phyloP scores from a whole-genome alignment of 2,113 vertebrate species.

The Oreotrochilus melanogaster region DNA sequence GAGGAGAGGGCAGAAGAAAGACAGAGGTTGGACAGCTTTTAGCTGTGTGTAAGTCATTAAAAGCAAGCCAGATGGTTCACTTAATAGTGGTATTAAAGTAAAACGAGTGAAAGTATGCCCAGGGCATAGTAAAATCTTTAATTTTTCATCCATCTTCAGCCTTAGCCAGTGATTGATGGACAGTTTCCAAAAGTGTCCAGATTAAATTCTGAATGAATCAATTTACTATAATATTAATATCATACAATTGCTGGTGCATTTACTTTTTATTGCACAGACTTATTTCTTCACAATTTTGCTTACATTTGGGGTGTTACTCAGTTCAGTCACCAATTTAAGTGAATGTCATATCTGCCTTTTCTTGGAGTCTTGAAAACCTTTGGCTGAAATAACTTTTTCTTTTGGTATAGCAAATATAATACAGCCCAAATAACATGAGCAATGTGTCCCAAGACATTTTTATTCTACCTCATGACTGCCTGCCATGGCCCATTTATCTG shows the following conservation, averaged over 20 bases:
- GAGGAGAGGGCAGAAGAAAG: not conserved
- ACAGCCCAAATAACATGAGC: not conserved
- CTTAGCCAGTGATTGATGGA: slow-evolving; percentile 69
- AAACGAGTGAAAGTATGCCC: slow-evolving; percentile 72
- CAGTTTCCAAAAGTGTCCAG: slow-evolving; percentile 59
- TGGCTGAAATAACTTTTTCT: not conserved
- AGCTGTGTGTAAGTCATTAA: slow-evolving; percentile 61
- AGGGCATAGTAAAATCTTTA: slow-evolving; percentile 71
- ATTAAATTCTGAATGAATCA: slow-evolving; percentile 70
- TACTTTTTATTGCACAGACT: slow-evolving; percentile 26
- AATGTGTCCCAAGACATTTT: not conserved
- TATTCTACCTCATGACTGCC: not conserved
- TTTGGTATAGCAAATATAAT: not conserved
- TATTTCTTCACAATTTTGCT: not conserved
- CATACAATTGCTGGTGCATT: slow-evolving; percentile 33
- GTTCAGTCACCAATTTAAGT: not conserved
- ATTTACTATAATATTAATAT: slow-evolving; percentile 56
- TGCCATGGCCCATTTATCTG: not conserved
- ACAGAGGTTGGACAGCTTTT: slow-evolving; percentile 27
- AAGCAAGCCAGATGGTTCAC: slow-evolving; percentile 70
- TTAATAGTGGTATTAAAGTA: slow-evolving; percentile 72
- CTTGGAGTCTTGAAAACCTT: not conserved
- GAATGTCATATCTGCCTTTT: not conserved
- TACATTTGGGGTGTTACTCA: not conserved
- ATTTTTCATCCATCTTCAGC: slow-evolving; percentile 65